These are phyloP conservation scores for Meloidogyne chitwoodi DNA, from an alignment of 1,140 invertebrate genomes.

Conservation along the genomic window DNA sequence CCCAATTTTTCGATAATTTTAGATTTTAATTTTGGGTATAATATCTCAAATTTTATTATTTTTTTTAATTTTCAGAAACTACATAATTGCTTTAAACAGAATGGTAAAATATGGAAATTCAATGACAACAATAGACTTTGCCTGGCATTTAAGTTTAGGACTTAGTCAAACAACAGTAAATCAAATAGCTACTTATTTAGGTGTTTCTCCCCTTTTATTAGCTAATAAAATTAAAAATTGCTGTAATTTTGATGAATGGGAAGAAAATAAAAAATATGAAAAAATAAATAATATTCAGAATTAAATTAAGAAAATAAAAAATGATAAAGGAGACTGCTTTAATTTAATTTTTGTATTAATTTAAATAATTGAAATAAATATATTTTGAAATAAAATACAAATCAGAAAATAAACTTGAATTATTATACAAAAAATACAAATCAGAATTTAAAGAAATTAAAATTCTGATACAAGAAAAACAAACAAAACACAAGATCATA, in stretches of 20 bases:
- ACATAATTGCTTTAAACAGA: constrained; percentile 70
- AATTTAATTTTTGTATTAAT: no score
- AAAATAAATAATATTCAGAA: no score
- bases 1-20: neutral
- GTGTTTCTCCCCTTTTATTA: constrained; percentile 32
- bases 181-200: constrained; percentile 47
- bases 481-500: no score
- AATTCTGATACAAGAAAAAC: no score
- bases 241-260: neutral
- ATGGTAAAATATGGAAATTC: constrained; percentile 61
- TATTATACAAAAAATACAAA: neutral
- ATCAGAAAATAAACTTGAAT: neutral
- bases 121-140: constrained; percentile 48
- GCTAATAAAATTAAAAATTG: neutral
- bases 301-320: neutral
- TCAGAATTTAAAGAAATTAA: no score
- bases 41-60: neutral
- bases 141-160: constrained; percentile 42
- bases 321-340: neutral
- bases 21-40: neutral
- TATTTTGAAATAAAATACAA: neutral
- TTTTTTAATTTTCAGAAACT: constrained; percentile 68
- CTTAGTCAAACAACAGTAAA: constrained; percentile 57
- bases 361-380: no score
- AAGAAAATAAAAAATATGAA: neutral